These are phyloP conservation scores for Clanis bilineata DNA, from an alignment of 2,888 invertebrate species.

Conservation along the genomic window DNA sequence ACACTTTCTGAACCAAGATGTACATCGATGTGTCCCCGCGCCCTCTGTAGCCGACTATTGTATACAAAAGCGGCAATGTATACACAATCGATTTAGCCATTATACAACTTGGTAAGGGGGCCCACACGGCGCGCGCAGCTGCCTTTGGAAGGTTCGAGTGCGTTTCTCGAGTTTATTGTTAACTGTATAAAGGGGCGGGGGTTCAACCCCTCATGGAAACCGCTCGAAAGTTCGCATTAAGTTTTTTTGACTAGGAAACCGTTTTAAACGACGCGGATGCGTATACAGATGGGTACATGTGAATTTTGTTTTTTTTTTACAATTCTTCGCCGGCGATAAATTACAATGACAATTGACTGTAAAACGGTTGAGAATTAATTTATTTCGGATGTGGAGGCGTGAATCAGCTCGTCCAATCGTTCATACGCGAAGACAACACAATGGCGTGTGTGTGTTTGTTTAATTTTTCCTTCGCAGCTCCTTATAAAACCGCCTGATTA, in stretches of 20 bases:
- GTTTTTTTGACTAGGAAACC: background rate
- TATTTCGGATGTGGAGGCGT: conserved; percentile 33
- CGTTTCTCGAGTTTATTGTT: background rate
- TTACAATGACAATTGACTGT: conserved; percentile 21
- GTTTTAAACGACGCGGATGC: conserved; percentile 2
- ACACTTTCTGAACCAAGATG: background rate
- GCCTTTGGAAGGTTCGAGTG: conserved; percentile 27
- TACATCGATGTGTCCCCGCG: background rate
- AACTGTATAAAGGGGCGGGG: background rate
- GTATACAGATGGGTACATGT: background rate
- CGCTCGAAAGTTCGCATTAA: background rate
- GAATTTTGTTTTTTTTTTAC: conserved; percentile 3
- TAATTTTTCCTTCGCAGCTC: conserved; percentile 45
- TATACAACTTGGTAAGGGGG: conserved; percentile 4
- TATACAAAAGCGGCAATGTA: conserved; percentile 28
- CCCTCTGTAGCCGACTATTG: background rate
- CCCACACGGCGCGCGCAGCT: conserved; percentile 24
- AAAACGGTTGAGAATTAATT: conserved; percentile 20
- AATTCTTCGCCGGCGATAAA: conserved; percentile 5
- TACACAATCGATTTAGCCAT: conserved; percentile 12
- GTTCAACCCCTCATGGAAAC: background rate
- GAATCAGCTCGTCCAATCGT: conserved; percentile 40
- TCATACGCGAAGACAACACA: conserved; percentile 44
- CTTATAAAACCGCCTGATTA: conserved; percentile 48
- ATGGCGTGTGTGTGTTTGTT: conserved; percentile 48